Evolutionary conservation across 2,113 vertebrate species (phyloP).

Genomic region (Mesembrinibis cayennensis): DNA sequence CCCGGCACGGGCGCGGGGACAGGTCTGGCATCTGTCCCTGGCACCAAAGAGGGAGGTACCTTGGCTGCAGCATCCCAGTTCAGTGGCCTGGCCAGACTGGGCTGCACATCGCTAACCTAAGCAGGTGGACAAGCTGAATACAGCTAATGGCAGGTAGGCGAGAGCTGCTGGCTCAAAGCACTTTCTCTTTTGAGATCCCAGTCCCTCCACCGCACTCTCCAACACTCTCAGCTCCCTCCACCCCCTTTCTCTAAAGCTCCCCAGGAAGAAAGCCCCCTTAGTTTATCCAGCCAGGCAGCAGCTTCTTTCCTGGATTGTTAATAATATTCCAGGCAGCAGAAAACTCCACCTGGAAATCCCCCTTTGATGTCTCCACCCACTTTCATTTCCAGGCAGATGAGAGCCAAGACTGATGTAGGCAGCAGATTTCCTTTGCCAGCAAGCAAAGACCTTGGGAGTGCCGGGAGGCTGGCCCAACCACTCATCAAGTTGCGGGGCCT

Average conservation of each 20-base stretch:
- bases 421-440: neutral
- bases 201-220: neutral
- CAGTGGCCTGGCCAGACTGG: neutral
- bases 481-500: neutral
- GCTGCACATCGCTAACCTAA: neutral
- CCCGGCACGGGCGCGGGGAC: fast-evolving
- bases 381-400: neutral
- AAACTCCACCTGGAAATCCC: neutral
- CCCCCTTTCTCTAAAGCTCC: neutral
- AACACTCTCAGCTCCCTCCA: neutral
- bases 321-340: neutral
- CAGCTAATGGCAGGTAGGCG: neutral
- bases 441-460: neutral
- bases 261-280: neutral
- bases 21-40: neutral
- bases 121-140: neutral
- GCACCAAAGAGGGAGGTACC: neutral
- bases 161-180: neutral
- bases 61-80: neutral
- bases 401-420: neutral
- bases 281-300: neutral
- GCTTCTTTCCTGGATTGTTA: neutral
- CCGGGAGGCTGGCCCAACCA: neutral
- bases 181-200: neutral
- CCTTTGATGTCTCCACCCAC: neutral